Evolutionary conservation across 1,140 invertebrate genomes (phyloP).

Genomic region (Euwallacea fornicatus): DNA sequence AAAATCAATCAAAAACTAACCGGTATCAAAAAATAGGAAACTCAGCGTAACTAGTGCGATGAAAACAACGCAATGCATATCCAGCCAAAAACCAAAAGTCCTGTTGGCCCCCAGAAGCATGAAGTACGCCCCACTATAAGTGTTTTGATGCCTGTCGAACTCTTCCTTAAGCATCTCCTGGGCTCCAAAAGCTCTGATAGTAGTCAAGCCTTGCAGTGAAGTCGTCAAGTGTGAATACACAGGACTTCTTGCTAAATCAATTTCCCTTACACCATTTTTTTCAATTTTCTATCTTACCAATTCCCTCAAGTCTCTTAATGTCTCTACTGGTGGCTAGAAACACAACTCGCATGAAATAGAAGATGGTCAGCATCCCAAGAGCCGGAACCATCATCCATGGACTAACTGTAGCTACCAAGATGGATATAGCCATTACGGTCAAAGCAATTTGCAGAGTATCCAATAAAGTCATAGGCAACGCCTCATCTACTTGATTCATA

Average conservation of each 20-base stretch:
- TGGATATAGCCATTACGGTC: constrained; percentile 34
- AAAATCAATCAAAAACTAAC: constrained; percentile 38
- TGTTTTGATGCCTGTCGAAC: constrained; percentile 63
- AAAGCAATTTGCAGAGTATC: constrained; percentile 64
- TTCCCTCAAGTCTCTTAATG: constrained; percentile 81
- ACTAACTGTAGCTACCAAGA: constrained; percentile 58
- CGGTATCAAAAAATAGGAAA: constrained; percentile 55
- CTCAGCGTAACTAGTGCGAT: constrained; percentile 61
- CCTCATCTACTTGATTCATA: constrained; percentile 74
- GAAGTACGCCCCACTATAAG: constrained; percentile 67
- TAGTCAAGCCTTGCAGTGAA: constrained; percentile 76
- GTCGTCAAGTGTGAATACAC: constrained; percentile 82
- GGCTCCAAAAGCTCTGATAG: constrained; percentile 73
- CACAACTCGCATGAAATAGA: constrained; percentile 68
- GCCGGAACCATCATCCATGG: constrained; percentile 74
- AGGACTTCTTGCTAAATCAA: constrained; percentile 67
- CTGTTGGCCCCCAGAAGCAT: constrained; percentile 69
- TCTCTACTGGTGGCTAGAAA: constrained; percentile 81
- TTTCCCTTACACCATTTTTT: not conserved
- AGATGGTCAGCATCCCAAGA: constrained; percentile 62
- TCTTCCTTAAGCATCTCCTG: constrained; percentile 70
- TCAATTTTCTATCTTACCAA: constrained; percentile 61
- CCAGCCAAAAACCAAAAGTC: constrained; percentile 61
- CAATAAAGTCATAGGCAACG: constrained; percentile 71
- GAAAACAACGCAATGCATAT: constrained; percentile 73